Base-by-base conservation (phyloP, 2,113 vertebrate genomes). In the Microcebus jonahi region DNA sequence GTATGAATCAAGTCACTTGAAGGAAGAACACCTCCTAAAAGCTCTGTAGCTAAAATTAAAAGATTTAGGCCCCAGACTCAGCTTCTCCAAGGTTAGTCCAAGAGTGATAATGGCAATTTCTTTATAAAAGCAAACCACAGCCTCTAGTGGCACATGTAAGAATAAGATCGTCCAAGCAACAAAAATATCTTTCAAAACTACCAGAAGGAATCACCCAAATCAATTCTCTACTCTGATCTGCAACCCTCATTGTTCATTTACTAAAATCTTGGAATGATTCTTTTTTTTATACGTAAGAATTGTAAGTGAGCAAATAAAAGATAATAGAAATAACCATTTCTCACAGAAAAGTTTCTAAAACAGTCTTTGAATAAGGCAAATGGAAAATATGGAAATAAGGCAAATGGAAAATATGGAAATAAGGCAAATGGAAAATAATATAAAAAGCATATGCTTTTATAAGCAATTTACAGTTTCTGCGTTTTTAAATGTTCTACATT, bases 141-240 rank as follows among this genome's bases (percentile, higher is more conserved):
- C 98, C 98, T 98, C 98, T 98, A 98, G 98, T 96, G 98, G 98
- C 39, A 92, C 45, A 89, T 9, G 12, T 2, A 50, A 31, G 88
- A 97, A 98, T 31, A 96, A 95, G 96, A 96, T 89, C 55, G 17
- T 6, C 14, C 15, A 82, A 23, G 42, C 9, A 25, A 68, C 61
- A 90, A 39, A 65, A 94, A 23, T 0, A 67, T 29, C 36, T n/a
- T 39, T 42, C 1, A 27, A 92, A 61, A 83, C 3, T 84, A 42
- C 29, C 88, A 83, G n/a, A 68, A 88, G 88, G 48, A 77, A 71
- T 42, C 42, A 75, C n/a, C 15, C 23, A 10, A 57, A 63, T 91
- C 9, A 81, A 65, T 59, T 27, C 31, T 20, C 23, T 59, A 25
- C 55, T 8, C 55, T 50, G 55, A 90, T 31, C 10, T 59, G 36